These are phyloP conservation scores for Polydrusus pterygomalis DNA, from an alignment of 2,888 invertebrate genomes.

Conservation along the genomic window DNA sequence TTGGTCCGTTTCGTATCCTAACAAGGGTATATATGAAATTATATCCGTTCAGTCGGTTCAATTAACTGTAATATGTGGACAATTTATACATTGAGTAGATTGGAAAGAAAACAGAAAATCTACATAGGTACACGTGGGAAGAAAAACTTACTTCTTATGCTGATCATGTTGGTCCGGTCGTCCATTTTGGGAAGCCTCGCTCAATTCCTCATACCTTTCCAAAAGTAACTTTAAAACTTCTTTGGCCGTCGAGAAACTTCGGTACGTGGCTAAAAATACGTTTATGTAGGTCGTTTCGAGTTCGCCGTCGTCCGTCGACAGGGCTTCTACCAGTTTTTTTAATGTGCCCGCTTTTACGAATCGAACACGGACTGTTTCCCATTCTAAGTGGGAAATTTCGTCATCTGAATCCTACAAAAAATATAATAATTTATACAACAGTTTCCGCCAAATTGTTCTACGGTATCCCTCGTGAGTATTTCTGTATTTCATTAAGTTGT, in stretches of 20 bases:
- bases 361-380: slow-evolving; percentile 97
- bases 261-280: slow-evolving; percentile 96
- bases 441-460: too few relatives aligned
- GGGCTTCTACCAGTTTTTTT: slow-evolving; percentile 92
- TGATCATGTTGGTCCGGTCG: slow-evolving; percentile 78
- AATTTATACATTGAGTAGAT: too few relatives aligned
- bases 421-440: not conserved
- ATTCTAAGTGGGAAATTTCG: slow-evolving; percentile 97
- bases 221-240: slow-evolving; percentile 89
- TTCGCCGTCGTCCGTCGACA: slow-evolving; percentile 96
- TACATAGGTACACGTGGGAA: too few relatives aligned
- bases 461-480: too few relatives aligned
- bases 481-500: too few relatives aligned
- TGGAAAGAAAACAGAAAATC: too few relatives aligned
- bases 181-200: slow-evolving; percentile 73
- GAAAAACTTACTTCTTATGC: slow-evolving; percentile 81
- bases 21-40: too few relatives aligned
- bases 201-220: slow-evolving; percentile 84
- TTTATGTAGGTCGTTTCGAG: slow-evolving; percentile 98
- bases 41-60: too few relatives aligned
- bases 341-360: slow-evolving; percentile 97
- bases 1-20: too few relatives aligned
- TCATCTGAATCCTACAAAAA: slow-evolving; percentile 86
- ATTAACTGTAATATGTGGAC: too few relatives aligned
- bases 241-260: slow-evolving; percentile 91